Conservation (phyloP, 2,888 invertebrate species). For the Odontocerum albicorne region DNA sequence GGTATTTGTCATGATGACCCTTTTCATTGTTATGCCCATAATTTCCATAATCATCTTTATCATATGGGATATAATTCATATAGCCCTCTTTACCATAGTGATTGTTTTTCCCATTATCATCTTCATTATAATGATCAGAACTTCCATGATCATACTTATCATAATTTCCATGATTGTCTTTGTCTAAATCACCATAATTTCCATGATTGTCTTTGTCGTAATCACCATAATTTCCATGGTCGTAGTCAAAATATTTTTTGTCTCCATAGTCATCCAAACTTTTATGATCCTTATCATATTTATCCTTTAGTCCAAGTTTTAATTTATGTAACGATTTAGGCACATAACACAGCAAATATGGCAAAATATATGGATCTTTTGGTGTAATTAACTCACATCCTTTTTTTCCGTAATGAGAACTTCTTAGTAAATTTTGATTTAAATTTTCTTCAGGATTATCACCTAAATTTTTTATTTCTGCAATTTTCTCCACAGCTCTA, state of each 20-base stretch:
- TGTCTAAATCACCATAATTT: neutral
- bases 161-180: neutral
- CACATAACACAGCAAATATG: constrained; percentile 7
- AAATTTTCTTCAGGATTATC: too few species aligned
- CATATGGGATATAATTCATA: too few species aligned
- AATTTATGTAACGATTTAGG: neutral
- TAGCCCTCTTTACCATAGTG: too few species aligned
- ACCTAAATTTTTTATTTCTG: too few species aligned
- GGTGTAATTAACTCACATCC: constrained; percentile 15
- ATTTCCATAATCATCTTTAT: too few species aligned
- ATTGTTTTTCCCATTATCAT: too few species aligned
- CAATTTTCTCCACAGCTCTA: too few species aligned
- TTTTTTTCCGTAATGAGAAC: neutral
- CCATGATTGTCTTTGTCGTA: neutral
- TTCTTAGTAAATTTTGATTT: too few species aligned
- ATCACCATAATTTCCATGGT: neutral
- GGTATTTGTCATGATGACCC: too few species aligned
- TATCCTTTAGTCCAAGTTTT: neutral
- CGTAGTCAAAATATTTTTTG: neutral
- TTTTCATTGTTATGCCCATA: too few species aligned
- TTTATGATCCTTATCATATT: too few species aligned
- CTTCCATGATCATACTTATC: neutral
- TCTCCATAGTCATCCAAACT: neutral
- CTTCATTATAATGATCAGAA: too few species aligned
- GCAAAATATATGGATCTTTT: constrained; percentile 6